Conservation (phyloP, 1,140 invertebrate genomes). For the Drosophila kurseongensis region DNA sequence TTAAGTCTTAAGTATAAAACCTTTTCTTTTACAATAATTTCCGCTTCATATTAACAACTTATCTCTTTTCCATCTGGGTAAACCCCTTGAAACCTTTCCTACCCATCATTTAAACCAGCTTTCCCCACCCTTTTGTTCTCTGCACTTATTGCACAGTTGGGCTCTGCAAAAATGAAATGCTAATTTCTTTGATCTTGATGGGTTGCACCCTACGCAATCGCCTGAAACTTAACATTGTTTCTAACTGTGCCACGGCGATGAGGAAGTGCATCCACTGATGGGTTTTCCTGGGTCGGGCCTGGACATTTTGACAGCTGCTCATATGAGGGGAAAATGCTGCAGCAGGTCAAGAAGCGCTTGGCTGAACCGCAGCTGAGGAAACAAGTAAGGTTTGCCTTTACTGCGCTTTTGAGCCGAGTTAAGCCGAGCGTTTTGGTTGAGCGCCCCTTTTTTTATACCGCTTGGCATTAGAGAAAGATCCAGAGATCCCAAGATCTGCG, state of each 20-base stretch:
- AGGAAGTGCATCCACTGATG: constrained; percentile 23
- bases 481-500: constrained; percentile 25
- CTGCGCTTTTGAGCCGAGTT: constrained; percentile 16
- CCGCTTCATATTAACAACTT: not conserved
- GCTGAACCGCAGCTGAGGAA: constrained; percentile 17
- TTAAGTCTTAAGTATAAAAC: not conserved
- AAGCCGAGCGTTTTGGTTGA: constrained; percentile 35
- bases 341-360: constrained; percentile 45
- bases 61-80: constrained; percentile 18
- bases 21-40: not conserved
- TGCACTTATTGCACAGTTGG: constrained; percentile 6
- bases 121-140: constrained; percentile 2
- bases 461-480: constrained; percentile 23
- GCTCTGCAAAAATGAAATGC: constrained; percentile 29
- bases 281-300: constrained; percentile 13
- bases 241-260: constrained; percentile 10
- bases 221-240: constrained; percentile 11
- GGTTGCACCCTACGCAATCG: constrained; percentile 24
- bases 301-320: constrained; percentile 52
- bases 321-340: constrained; percentile 13
- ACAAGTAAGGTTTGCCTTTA: constrained; percentile 12
- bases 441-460: constrained; percentile 17
- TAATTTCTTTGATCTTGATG: constrained; percentile 50
- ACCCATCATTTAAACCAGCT: constrained; percentile 1
- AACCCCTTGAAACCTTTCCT: constrained; percentile 1